Conservation (phyloP, 1,140 invertebrate genomes). For the Caenorhabditis latens region DNA sequence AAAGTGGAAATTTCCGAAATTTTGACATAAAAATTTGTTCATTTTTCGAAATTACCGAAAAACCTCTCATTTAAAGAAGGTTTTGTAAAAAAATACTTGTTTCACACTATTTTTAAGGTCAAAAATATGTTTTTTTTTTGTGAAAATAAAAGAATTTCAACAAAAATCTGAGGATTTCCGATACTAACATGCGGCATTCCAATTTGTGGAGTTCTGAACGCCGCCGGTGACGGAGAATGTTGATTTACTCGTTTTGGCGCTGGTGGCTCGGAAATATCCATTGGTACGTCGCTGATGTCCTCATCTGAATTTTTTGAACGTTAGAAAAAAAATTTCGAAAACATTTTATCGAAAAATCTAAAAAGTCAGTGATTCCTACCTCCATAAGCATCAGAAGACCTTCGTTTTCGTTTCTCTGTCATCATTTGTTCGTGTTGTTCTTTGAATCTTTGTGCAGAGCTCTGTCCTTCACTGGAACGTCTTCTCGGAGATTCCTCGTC, state of each 20-base stretch:
- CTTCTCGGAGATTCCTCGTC: slow-evolving; percentile 55
- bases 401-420: slow-evolving; percentile 28
- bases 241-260: slow-evolving; percentile 21
- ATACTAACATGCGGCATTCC: slow-evolving; percentile 15
- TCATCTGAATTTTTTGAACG: slow-evolving; percentile 49
- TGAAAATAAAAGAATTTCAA: background rate
- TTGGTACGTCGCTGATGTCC: background rate
- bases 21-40: no score
- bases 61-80: no score
- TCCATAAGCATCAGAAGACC: slow-evolving; percentile 35
- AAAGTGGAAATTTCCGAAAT: background rate
- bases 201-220: background rate
- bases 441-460: slow-evolving; percentile 21
- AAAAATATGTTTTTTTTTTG: no score
- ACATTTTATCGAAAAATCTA: background rate
- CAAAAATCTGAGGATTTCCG: no score
- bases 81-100: no score
- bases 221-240: slow-evolving; percentile 50
- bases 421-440: background rate
- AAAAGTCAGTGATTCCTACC: no score
- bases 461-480: slow-evolving; percentile 35
- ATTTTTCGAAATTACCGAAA: no score
- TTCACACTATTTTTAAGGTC: no score
- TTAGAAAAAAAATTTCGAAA: background rate
- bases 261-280: slow-evolving; percentile 36